Evolutionary conservation across 64 coral and sea anemone species (phyloP), one percentile per base, ranked within the genome.

Genomic region (Anthopleura sola): DNA sequence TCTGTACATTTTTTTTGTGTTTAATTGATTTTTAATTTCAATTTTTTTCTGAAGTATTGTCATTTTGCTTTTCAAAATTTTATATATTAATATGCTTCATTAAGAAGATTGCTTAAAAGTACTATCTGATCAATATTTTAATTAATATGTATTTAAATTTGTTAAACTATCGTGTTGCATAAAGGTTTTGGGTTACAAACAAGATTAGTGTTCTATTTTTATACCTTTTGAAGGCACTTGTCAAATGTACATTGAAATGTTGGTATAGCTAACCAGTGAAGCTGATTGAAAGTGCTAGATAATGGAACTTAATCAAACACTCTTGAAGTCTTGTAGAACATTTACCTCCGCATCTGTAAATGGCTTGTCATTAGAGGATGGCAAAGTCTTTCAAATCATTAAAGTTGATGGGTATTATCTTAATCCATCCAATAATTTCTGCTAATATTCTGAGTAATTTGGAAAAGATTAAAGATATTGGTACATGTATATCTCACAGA

Each of bases 291-390:
- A 64, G n/a, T 24, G 15, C 5, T 29, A 11, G 24, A 69, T 33
- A 69, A 69, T 34, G 66, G 66, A 33, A 19, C n/a, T 69, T 69
- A 28, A 34, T 69, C 66, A 69, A 69, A 69, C 66, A 69, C 66
- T 69, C 9, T 69, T 69, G 66, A 69, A 69, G 66, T 32, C 66
- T 69, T 69, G 9, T 13, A 26, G 4, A 69, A 16, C n/a, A 32
- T 69, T n/a, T 69, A 32, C 31, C 13, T 33, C 33, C 28, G n/a
- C 31, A 36, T 17, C 66, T 34, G 2, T 29, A 69, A 34, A 69
- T 69, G 10, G 66, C 28, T 69, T 62, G 57, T 21, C 12, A 7
- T 62, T 69, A 14, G 8, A 64, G 15, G 13, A 33, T 34, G 66
- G 13, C 29, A 1, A 51, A 33, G n/a, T 31, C 1, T 69, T 69